Evolutionary conservation across 2,888 invertebrate species (phyloP), one percentile per base, ranked within the genome.

Genomic region (Oscheius sp.): DNA sequence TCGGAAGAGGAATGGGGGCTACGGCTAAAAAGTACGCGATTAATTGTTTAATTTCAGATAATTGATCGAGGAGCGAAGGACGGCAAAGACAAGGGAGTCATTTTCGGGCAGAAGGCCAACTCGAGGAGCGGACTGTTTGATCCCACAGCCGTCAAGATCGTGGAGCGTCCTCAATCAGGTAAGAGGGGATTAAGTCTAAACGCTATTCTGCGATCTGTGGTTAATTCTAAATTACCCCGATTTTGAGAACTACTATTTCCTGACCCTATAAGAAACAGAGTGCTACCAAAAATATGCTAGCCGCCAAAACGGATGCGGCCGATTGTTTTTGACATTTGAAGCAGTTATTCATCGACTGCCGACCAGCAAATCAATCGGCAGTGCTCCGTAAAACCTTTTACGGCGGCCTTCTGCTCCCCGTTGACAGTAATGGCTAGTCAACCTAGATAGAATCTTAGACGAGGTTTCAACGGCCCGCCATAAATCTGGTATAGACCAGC

Each of bases 71-170:
- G 64, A 16, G 29, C 49, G n/a, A 61, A 66, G 16, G 53, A 69
- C n/a, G 64, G 88, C 5, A 79, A 86, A 71, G 90, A 89, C 89
- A 88, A 89, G 75, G 90, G 90, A 16, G 86, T 89, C 43, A 85
- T 87, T 59, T 86, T 88, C 73, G 88, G 89, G 59, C 88, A 88
- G 55, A 88, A 88, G 46, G 86, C 89, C 68, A 87, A 88, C 79
- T 88, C 90, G 16, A 86, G 89, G 73, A 86, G 89, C 45, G 90
- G 90, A 58, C 89, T 87, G 82, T 90, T 90, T 81, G 89, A 89
- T 9, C 84, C 89, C 18, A 73, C 69, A 13, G 75, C 77, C 43
- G 80, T 86, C 43, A 72, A 78, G 18, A 73, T 59, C 29, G 73
- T 69, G 55, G 69, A 69, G 6, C 35, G 52, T 46, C 73, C 73